These are phyloP conservation scores for Tragelaphus buxtoni DNA, from an alignment of 2,113 vertebrate species.

Conservation along the genomic window DNA sequence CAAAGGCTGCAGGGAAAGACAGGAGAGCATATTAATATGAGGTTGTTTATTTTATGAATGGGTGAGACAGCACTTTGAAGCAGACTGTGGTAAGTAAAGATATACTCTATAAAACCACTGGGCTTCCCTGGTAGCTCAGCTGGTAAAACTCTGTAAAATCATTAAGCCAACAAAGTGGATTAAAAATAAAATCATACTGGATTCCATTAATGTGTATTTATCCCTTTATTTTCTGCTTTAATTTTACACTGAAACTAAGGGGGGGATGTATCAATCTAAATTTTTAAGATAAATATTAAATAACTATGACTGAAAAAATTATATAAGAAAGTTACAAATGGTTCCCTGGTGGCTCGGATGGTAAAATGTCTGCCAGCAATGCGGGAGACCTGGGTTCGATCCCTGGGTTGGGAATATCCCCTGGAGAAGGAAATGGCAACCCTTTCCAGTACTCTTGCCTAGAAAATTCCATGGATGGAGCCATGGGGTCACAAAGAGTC, in stretches of 20 bases:
- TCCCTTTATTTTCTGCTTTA: constrained; percentile 4
- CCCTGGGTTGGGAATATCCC: no score
- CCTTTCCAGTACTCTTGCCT: no score
- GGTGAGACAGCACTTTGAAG: neutral
- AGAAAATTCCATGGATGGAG: no score
- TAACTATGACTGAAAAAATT: neutral
- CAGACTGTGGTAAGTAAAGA: neutral
- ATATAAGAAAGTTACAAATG: neutral
- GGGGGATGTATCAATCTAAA: neutral
- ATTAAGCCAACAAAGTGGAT: neutral
- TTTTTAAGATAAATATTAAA: neutral
- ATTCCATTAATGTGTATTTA: neutral
- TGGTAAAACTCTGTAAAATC: neutral
- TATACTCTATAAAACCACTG: neutral
- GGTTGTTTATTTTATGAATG: neutral
- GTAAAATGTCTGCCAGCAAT: no score
- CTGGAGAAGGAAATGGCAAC: no score
- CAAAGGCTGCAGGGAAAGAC: neutral
- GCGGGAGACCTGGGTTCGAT: no score
- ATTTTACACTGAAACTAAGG: neutral
- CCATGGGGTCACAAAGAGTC: no score
- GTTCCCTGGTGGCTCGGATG: no score
- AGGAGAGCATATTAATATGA: neutral
- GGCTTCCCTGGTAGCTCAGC: neutral
- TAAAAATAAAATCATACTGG: neutral